These are phyloP conservation scores for Cyprinella venusta DNA, from an alignment of 2,797 vertebrate genomes.

Conservation along the genomic window DNA sequence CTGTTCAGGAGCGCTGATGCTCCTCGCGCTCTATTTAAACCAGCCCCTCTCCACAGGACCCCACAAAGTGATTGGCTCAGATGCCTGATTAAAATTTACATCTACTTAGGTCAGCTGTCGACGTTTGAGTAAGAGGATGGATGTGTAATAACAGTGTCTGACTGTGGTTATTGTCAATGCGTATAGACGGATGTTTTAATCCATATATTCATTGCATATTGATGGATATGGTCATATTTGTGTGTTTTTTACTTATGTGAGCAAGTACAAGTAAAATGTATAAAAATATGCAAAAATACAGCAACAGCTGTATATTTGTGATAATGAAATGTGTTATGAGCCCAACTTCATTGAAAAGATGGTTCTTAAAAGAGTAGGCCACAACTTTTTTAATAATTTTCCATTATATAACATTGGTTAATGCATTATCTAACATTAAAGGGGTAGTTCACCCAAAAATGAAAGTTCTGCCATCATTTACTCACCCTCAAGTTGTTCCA, in stretches of 20 bases:
- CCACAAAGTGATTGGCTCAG: slow-evolving; percentile 70
- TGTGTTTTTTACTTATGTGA: neutral
- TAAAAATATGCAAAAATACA: neutral
- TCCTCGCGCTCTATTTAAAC: slow-evolving; percentile 76
- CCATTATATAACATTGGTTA: neutral
- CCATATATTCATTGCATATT: neutral
- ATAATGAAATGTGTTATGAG: neutral
- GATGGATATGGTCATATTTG: neutral
- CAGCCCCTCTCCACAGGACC: slow-evolving; percentile 76
- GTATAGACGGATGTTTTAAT: neutral
- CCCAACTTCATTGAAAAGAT: neutral
- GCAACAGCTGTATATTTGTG: neutral
- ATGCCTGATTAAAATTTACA: slow-evolving; percentile 71
- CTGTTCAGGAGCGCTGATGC: slow-evolving; percentile 65
- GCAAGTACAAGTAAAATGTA: neutral
- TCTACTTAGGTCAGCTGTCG: slow-evolving; percentile 59
- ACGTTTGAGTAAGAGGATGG: neutral
- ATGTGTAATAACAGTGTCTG: neutral
- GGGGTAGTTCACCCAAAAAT: no score
- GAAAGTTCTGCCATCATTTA: no score
- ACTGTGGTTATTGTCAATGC: neutral
- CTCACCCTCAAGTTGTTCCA: no score
- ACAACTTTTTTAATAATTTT: neutral
- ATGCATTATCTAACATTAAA: neutral
- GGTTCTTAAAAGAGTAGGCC: neutral